Percentiles rank a stretch among this genome's conserved stretches.
Conservation (phyloP, 2,797 vertebrate genomes). For the Coregonus ussuriensis region DNA sequence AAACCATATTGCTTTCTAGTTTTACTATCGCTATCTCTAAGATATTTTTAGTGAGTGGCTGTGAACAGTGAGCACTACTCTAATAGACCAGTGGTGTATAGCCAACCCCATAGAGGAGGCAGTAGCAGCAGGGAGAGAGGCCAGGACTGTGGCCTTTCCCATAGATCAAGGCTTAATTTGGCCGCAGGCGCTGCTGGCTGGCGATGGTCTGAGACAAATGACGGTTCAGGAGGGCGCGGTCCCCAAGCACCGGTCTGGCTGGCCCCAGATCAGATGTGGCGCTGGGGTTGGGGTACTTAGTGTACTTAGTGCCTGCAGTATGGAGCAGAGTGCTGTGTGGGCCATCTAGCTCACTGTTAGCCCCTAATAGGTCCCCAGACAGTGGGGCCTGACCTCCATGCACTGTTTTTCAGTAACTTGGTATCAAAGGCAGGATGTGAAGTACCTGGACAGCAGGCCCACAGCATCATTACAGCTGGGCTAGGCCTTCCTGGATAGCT, state of each 20-base stretch:
- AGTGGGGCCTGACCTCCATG: conserved; percentile 63
- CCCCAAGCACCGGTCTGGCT: conserved; percentile 56
- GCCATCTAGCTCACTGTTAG: conserved; percentile 35
- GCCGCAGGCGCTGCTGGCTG: conserved; percentile 49
- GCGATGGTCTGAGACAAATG: conserved; percentile 71
- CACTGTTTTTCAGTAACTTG: neutral
- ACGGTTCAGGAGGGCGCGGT: conserved; percentile 65
- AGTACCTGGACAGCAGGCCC: conserved; percentile 38
- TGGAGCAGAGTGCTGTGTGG: conserved; percentile 37
- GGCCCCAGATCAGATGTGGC: conserved; percentile 43
- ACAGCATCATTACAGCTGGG: conserved; percentile 64
- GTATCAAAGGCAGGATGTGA: neutral
- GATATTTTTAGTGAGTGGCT: neutral
- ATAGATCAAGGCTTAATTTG: conserved; percentile 71
- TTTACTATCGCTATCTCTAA: neutral
- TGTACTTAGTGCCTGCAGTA: conserved; percentile 60
- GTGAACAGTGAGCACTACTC: neutral
- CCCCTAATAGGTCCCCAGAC: conserved; percentile 76
- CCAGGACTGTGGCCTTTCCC: conserved; percentile 41
- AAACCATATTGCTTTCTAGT: neutral
- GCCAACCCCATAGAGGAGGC: neutral
- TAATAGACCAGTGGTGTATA: neutral
- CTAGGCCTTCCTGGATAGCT: neutral
- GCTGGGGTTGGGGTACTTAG: conserved; percentile 40
- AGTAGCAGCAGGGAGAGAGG: conserved; percentile 2